phyloP scores from a whole-genome alignment of 2,888 invertebrate genomes.

The Pachycephus smyrnensis region DNA sequence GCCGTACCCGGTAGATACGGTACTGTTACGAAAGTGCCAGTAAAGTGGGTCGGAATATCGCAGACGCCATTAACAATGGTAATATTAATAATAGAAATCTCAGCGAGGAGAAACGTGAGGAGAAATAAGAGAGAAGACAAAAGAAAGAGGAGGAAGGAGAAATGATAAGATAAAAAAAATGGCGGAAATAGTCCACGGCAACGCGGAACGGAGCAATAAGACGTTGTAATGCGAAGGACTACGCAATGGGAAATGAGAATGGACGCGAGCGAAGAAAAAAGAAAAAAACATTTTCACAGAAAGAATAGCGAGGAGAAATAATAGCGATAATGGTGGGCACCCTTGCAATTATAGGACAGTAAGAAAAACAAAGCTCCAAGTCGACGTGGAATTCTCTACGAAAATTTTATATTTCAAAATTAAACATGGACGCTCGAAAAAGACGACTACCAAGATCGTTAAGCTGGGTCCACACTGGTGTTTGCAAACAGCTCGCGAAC shows the following conservation, averaged over 20 bases:
- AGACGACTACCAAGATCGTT: neutral
- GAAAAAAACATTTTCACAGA: neutral
- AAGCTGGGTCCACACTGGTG: neutral
- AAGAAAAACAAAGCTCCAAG: neutral
- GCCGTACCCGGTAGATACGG: neutral
- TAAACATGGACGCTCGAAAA: neutral
- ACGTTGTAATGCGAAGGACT: neutral
- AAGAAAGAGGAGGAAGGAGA: neutral
- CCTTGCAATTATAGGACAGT: neutral
- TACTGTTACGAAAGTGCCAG: neutral
- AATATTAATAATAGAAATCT: neutral
- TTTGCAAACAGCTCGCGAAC: neutral
- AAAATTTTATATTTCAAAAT: neutral
- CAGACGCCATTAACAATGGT: neutral
- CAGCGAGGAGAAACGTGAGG: neutral
- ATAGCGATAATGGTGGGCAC: neutral
- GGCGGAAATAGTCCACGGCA: neutral
- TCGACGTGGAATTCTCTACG: neutral
- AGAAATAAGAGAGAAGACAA: neutral
- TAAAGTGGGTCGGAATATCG: neutral
- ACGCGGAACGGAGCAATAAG: neutral
- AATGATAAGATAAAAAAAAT: neutral
- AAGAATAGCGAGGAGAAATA: neutral
- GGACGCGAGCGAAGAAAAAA: neutral
- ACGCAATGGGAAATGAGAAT: neutral